A percentile compares a stretch with the other conserved stretches of the same genome.
Conservation (phyloP, 2,797 vertebrate species). For the Masticophis lateralis region DNA sequence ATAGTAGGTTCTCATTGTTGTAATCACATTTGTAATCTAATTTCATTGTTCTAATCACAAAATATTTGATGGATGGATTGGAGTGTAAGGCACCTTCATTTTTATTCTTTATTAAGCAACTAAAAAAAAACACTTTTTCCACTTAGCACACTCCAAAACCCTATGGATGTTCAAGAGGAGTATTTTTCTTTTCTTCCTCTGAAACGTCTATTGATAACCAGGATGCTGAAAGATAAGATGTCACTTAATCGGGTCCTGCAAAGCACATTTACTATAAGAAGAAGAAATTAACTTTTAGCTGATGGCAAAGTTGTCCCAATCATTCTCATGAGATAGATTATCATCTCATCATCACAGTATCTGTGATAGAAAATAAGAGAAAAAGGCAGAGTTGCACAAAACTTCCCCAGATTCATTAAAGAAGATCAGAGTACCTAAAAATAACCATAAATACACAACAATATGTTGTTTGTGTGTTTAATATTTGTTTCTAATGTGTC, state of each 20-base stretch:
- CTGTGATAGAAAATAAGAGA: not conserved
- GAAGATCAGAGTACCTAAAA: not conserved
- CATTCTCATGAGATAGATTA: not conserved
- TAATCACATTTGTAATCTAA: not conserved
- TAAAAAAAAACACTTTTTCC: not conserved
- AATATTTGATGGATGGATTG: not conserved
- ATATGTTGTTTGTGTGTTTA: not conserved
- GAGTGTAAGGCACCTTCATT: not conserved
- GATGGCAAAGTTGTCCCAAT: not conserved
- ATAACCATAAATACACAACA: not conserved
- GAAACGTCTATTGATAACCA: not conserved
- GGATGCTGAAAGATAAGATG: not conserved
- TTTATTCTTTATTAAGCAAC: not conserved
- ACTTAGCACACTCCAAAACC: not conserved
- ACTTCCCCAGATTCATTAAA: not conserved
- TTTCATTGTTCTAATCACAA: too few relatives aligned
- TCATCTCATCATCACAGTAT: not conserved
- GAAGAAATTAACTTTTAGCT: not conserved
- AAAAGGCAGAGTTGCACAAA: not conserved
- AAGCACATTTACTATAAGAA: not conserved
- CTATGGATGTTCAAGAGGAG: not conserved
- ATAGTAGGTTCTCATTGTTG: not conserved
- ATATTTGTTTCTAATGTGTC: not conserved
- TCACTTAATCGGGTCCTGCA: not conserved
- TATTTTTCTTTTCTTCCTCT: too few relatives aligned